Percentiles rank a stretch among this genome's conserved stretches.
Conservation (phyloP, 2,888 invertebrate species). For the Petrolisthes cinctipes region DNA sequence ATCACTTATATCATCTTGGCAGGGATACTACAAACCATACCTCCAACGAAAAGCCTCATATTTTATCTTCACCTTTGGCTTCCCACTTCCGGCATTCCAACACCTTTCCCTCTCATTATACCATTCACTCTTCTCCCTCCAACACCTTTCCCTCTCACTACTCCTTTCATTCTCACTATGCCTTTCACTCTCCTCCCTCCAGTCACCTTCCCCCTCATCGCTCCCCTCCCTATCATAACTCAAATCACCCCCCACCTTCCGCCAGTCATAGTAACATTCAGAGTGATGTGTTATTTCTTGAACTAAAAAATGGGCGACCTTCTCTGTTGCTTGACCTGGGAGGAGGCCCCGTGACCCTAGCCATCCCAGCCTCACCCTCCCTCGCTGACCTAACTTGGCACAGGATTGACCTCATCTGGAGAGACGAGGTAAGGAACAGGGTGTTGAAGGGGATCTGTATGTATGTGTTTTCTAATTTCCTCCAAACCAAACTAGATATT, state of each 20-base stretch:
- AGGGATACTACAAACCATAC: too few relatives aligned
- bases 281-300: conserved; percentile 17
- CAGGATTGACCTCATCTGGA: conserved; percentile 84
- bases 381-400: conserved; percentile 89
- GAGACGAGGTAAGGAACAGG: conserved; percentile 69
- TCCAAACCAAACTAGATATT: too few relatives aligned
- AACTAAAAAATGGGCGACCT: conserved; percentile 83
- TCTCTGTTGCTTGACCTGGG: conserved; percentile 90
- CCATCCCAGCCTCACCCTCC: conserved; percentile 71
- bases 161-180: background rate
- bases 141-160: background rate
- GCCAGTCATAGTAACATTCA: background rate
- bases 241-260: background rate
- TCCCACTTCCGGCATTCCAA: background rate
- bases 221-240: background rate
- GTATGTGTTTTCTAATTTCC: too few relatives aligned
- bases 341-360: conserved; percentile 80
- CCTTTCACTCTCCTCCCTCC: background rate
- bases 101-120: background rate
- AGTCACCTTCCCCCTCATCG: background rate
- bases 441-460: too few relatives aligned
- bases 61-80: background rate
- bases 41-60: too few relatives aligned
- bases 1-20: background rate
- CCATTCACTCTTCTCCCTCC: background rate